Base-by-base conservation (phyloP, 2,113 vertebrate species). In the Osmerus mordax region DNA sequence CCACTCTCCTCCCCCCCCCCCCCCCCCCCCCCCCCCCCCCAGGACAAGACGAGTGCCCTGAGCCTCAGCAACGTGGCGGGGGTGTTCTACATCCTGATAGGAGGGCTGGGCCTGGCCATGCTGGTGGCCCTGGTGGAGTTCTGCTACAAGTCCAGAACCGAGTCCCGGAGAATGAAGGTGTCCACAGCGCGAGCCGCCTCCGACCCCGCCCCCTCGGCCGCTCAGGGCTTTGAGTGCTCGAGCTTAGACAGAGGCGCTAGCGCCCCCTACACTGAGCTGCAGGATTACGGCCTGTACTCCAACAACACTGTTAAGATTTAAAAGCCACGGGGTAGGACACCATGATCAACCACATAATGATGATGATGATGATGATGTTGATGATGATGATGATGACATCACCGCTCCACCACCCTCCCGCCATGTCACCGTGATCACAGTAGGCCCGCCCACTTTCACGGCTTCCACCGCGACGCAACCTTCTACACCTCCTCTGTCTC, bases 21-120 rank as follows among this genome's bases (percentile, higher is more conserved):
- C 1, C 51, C 28, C 21, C 62, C 71, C 23, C 59, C 15, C 63
- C 15, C 62, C 81, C 67, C 85, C 76, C 81, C 84, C 14, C 85
- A 99, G 97, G 97, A 99, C 93, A 99, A 99, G 94, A 99, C 97
- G 0, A 99, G 97, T 0, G 96, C 97, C 18, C 90, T 99, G 91
- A 99, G 97, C 80, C 97, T 99, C 88, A 99, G 96, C 90, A 99
- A 99, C 55, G 97, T 99, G 89, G 97, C 97, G 0, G 97, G 97
- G 13, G 97, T 98, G 79, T 99, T 99, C 96, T 99, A 99, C 94
- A 99, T 99, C 92, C 94, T 99, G 90, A 98, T 99, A 12, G 97
- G 97, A 23, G 97, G 97, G 74, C 95, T 99, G 78, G 97, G 97
- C 74, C 90, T 99, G 88, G 97, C 97, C 89, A 99, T 99, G 97